A percentile compares a stretch with the other conserved stretches of the same genome.
Conservation (phyloP, 2,888 invertebrate genomes). For the Limenitis camilla region DNA sequence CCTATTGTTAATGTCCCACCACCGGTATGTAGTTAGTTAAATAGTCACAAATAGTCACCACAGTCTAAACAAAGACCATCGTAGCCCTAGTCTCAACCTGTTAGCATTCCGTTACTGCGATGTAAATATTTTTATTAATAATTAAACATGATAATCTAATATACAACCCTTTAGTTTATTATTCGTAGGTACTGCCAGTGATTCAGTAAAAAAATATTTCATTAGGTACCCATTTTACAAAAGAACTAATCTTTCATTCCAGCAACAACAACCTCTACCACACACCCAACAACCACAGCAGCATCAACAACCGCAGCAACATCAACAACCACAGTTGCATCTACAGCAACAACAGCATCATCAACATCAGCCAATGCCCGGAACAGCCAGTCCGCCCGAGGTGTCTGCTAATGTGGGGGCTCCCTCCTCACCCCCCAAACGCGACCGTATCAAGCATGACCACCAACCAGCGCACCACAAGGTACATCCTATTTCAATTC, state of each 20-base stretch:
- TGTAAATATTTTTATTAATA: no score
- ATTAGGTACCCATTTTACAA: no score
- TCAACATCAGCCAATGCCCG: constrained; percentile 29
- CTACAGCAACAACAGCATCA: background rate
- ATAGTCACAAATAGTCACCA: no score
- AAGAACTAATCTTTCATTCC: no score
- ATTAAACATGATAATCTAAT: no score
- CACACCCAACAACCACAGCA: background rate
- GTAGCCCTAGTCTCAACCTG: no score
- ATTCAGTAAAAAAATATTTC: no score
- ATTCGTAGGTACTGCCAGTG: no score
- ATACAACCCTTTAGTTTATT: no score
- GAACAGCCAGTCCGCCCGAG: constrained; percentile 52
- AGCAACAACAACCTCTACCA: no score
- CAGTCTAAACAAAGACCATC: no score
- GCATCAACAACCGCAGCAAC: background rate
- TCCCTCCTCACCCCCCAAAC: constrained; percentile 35
- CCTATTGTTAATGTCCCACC: constrained; percentile 26
- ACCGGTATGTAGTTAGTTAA: constrained; percentile 14
- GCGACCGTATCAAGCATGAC: constrained; percentile 26
- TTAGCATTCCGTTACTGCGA: no score
- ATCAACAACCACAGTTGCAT: background rate
- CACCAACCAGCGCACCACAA: constrained; percentile 36
- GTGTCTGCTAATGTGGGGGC: constrained; percentile 62
- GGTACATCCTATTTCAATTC: background rate